These are phyloP conservation scores for Semaprochilodus insignis DNA, from an alignment of 2,797 vertebrate genomes.

Conservation along the genomic window DNA sequence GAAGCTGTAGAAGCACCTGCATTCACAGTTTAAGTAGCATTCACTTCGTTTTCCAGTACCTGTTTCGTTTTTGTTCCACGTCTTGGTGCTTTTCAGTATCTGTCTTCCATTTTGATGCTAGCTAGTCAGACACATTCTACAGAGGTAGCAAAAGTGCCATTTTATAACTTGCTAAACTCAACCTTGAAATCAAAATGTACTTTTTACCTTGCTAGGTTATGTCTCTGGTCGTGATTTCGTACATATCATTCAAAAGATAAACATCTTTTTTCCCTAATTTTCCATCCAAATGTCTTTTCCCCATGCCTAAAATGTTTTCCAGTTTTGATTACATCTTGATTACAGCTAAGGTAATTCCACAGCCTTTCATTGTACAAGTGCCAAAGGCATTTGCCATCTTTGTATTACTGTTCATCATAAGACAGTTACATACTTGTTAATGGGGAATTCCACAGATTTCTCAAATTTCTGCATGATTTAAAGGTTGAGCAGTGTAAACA, in stretches of 20 bases:
- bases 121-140: neutral
- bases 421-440: neutral
- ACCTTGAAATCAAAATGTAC: no score
- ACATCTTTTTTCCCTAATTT: no score
- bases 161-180: neutral
- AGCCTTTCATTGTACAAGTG: neutral
- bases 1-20: neutral
- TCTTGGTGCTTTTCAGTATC: neutral
- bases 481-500: no score
- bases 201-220: no score
- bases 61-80: neutral
- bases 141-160: neutral
- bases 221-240: no score
- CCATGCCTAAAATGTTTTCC: no score
- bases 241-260: no score
- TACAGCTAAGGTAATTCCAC: neutral
- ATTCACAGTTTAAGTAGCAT: neutral
- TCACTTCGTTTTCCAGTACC: neutral
- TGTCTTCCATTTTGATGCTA: neutral
- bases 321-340: no score
- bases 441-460: no score
- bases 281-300: no score
- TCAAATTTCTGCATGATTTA: no score
- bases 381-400: neutral
- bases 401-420: neutral